phyloP scores from a whole-genome alignment of 2,113 vertebrate genomes.

The Trochalopteron elliotii region DNA sequence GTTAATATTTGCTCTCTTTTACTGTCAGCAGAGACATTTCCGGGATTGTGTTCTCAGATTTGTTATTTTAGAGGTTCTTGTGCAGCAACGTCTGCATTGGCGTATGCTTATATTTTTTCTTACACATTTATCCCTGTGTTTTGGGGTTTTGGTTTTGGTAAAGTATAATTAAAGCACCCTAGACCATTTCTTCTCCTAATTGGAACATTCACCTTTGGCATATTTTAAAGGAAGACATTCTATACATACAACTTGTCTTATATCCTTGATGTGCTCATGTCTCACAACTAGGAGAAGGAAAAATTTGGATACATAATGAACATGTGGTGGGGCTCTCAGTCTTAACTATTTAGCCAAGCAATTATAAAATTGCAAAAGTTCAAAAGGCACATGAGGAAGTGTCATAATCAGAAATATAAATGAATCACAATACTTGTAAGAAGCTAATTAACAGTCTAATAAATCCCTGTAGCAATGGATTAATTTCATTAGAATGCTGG shows the following conservation, averaged over 20 bases:
- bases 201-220: neutral
- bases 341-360: neutral
- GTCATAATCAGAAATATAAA: constrained; percentile 47
- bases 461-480: constrained; percentile 6
- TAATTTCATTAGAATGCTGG: constrained; percentile 19
- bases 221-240: neutral
- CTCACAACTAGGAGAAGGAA: neutral
- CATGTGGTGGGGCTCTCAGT: neutral
- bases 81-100: neutral
- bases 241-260: neutral
- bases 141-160: neutral
- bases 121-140: neutral
- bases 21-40: neutral
- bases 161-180: neutral
- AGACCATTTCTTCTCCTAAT: neutral
- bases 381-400: neutral
- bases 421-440: neutral
- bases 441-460: constrained; percentile 28
- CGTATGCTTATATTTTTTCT: neutral
- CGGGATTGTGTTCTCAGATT: neutral
- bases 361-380: constrained; percentile 9
- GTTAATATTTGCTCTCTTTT: neutral
- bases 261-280: neutral
- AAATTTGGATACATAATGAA: neutral
- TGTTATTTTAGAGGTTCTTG: neutral